Base-by-base conservation (phyloP, 1,140 invertebrate genomes). In the Drosophila azteca region DNA sequence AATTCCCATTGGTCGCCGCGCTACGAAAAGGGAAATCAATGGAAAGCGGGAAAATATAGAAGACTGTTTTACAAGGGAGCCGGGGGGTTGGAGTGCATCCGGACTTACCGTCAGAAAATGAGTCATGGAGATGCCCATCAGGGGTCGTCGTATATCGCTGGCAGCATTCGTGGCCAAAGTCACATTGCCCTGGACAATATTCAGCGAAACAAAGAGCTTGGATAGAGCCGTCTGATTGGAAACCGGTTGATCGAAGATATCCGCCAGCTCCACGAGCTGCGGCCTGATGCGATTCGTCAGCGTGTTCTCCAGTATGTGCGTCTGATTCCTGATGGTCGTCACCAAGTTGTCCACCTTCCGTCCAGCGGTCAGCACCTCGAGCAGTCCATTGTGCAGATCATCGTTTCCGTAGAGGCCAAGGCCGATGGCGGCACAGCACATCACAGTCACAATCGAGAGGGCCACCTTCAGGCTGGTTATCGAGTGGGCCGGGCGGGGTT, bases 311-410 rank as follows among this genome's bases (percentile, higher is more conserved):
- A 94, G 79, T 51, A 93, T 93, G 68, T 93, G 93, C n/a, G 93
- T 94, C 92, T 97, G 96, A 91, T 97, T 96, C 72, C 95, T 94
- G 45, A 96, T 95, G 50, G 94, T 94, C 62, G 94, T 94, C 46
- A 96, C 94, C 69, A 95, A 93, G 22, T 94, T 94, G 66, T 97
- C 95, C 65, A 98, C 95, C 72, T 95, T 95, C 80, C 94, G 93
- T 9, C 96, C 95, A 9, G 97, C 95, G 49, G 95, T 93, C 59
- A 97, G 93, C 63, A 97, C 94, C 90, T 96, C 95, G 57, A 96
- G 93, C 82, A 98, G 92, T 8, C 97, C 97, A 91, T 97, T 97
- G 93, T 98, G 97, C 31, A 97, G 94, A 91, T 98, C 96, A 90
- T 98, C 97, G 92, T 98, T 98, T 43, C 97, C 98, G 44, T 90